Conservation (phyloP, 2,888 invertebrate genomes). For the Amblyjoppa proteus region DNA sequence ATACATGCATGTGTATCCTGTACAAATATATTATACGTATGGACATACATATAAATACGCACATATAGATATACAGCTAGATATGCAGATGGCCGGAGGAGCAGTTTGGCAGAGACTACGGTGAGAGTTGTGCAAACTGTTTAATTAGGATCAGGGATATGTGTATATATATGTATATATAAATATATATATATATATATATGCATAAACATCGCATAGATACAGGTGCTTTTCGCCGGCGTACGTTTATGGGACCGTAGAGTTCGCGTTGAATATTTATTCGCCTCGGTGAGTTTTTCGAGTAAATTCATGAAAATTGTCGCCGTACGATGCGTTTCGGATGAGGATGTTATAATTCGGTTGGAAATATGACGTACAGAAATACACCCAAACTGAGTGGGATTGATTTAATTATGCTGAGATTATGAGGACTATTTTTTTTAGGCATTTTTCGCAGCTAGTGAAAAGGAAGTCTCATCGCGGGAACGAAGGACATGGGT, state of each 20-base stretch:
- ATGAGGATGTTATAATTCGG: constrained; percentile 5
- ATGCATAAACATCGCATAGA: not conserved
- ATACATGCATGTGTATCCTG: constrained; percentile 23
- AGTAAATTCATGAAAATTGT: constrained; percentile 56
- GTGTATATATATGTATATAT: constrained; percentile 49
- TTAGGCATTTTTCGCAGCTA: too few species aligned
- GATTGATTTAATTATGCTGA: not conserved
- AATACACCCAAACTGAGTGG: not conserved
- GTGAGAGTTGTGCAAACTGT: constrained; percentile 62
- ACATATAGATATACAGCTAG: constrained; percentile 10
- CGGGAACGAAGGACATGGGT: too few species aligned
- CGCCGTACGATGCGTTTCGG: constrained; percentile 2
- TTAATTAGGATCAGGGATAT: constrained; percentile 66
- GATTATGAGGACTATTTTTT: too few species aligned
- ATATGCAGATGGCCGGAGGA: constrained; percentile 23
- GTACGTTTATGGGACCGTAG: constrained; percentile 12
- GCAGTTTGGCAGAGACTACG: constrained; percentile 56
- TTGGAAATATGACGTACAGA: constrained; percentile 2
- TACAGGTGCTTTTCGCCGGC: constrained; percentile 49
- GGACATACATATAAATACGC: not conserved
- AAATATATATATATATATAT: not conserved
- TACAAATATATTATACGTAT: not conserved
- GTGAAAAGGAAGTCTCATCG: too few species aligned
- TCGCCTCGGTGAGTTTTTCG: constrained; percentile 49
- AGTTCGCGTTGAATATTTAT: constrained; percentile 59